These are phyloP conservation scores for Carassius carassius DNA, from an alignment of 2,113 vertebrate species.

Conservation along the genomic window DNA sequence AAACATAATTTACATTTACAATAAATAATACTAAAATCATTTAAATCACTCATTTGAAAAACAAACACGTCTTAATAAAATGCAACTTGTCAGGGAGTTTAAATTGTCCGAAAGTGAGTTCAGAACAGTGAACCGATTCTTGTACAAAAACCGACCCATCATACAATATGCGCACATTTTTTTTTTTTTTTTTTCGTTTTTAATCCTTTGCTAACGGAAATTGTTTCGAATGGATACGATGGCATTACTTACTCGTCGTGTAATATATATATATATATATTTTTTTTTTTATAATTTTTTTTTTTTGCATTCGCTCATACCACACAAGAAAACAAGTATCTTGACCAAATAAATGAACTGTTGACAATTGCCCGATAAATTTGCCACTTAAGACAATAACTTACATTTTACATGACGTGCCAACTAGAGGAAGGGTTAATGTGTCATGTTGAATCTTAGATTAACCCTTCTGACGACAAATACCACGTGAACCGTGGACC, in stretches of 20 bases:
- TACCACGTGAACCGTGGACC: conserved; percentile 29
- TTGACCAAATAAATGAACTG: background rate
- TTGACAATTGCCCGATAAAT: background rate
- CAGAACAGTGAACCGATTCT: too few species aligned
- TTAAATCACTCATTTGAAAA: too few species aligned
- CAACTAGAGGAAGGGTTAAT: background rate
- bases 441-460: background rate
- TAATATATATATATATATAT: background rate
- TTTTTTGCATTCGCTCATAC: background rate
- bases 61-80: too few species aligned
- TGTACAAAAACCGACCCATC: background rate
- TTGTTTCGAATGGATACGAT: background rate
- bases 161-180: background rate
- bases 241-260: background rate
- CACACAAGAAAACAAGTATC: background rate
- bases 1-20: too few species aligned
- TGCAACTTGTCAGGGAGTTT: too few species aligned
- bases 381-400: too few species aligned
- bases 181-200: too few species aligned
- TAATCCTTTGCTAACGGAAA: too few species aligned
- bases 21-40: too few species aligned
- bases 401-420: background rate
- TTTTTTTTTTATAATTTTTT: too few species aligned
- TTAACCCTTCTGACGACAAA: background rate
- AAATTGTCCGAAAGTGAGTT: background rate